A percentile compares a stretch with the other conserved stretches of the same genome.
phyloP scores from a whole-genome alignment of 2,797 vertebrate genomes.

The Lutjanus argentimaculatus region DNA sequence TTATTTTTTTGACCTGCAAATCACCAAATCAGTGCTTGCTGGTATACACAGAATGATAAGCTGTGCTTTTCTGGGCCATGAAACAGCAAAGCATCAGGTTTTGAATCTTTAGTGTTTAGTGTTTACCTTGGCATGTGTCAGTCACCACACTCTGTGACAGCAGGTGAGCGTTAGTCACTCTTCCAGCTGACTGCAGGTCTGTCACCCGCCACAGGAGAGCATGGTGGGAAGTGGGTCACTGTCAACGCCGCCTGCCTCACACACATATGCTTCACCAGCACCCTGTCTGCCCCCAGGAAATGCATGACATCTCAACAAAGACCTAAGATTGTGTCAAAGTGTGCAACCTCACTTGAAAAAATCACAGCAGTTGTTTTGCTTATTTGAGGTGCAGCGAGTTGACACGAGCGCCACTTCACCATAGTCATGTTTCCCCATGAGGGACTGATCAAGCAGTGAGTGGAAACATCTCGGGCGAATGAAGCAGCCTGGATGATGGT shows the following conservation, averaged over 20 bases:
- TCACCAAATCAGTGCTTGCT: not conserved
- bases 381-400: not conserved
- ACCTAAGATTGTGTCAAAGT: conserved; percentile 35
- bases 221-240: conserved; percentile 65
- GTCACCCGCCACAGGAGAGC: conserved; percentile 62
- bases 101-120: not conserved
- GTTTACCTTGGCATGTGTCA: conserved; percentile 48
- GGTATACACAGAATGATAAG: not conserved
- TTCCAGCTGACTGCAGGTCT: conserved; percentile 65
- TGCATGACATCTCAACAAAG: conserved; percentile 41
- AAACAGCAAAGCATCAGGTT: not conserved
- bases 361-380: conserved; percentile 14
- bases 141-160: conserved; percentile 49
- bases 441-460: not conserved
- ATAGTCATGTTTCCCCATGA: conserved; percentile 22
- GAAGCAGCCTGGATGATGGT: conserved; percentile 19
- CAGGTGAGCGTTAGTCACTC: conserved; percentile 56
- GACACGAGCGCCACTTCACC: not conserved
- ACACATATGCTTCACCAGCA: conserved; percentile 55
- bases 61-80: not conserved
- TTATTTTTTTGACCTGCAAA: not conserved
- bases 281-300: conserved; percentile 39
- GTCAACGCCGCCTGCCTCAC: conserved; percentile 55
- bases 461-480: conserved; percentile 31
- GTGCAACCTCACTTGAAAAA: conserved; percentile 13